phyloP scores from a whole-genome alignment of 1,140 invertebrate species.

The Cotesia typhae region DNA sequence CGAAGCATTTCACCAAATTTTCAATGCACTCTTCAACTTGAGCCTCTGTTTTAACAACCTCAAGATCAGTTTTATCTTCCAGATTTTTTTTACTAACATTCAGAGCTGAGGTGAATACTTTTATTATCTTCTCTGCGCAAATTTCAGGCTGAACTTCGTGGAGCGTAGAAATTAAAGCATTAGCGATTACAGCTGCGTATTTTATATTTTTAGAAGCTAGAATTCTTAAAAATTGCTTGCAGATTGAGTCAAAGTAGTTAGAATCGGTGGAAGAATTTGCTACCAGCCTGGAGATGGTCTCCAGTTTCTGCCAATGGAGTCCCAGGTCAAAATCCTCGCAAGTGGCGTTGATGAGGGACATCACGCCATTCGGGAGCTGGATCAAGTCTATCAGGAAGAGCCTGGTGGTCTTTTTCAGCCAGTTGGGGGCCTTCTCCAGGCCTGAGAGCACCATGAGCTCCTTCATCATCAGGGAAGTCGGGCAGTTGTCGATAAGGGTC shows the following conservation, averaged over 20 bases:
- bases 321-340: conserved; percentile 68
- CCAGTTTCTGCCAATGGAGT: conserved; percentile 73
- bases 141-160: conserved; percentile 63
- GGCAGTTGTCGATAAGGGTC: conserved; percentile 68
- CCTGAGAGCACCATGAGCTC: conserved; percentile 76
- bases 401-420: conserved; percentile 71
- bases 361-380: conserved; percentile 69
- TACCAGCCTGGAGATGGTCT: conserved; percentile 73
- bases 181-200: conserved; percentile 64
- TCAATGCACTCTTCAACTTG: conserved; percentile 57
- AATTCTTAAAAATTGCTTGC: conserved; percentile 63
- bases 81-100: conserved; percentile 41
- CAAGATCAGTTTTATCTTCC: background rate
- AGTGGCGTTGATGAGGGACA: conserved; percentile 70
- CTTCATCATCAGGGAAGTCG: conserved; percentile 71
- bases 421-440: conserved; percentile 68
- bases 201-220: conserved; percentile 58
- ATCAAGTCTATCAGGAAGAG: conserved; percentile 70
- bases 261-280: conserved; percentile 64
- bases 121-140: conserved; percentile 59
- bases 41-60: conserved; percentile 44
- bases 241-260: conserved; percentile 66
- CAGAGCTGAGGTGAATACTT: conserved; percentile 60
- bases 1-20: conserved; percentile 58
- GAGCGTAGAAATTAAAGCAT: conserved; percentile 66